Conservation (phyloP, 2,888 invertebrate genomes). For the Crepidodera aurea region DNA sequence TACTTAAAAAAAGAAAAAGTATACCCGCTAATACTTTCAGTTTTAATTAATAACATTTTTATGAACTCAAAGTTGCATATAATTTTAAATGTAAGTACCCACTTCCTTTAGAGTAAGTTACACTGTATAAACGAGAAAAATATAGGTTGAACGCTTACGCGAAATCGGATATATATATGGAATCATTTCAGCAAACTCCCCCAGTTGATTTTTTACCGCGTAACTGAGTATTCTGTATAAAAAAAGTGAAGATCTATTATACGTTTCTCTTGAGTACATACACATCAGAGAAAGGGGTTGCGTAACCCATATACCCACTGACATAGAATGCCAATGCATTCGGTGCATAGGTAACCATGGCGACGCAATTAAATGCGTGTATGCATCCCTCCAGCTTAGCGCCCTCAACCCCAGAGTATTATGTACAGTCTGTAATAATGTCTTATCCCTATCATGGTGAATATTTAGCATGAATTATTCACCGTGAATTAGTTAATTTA, state of each 20-base stretch:
- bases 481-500: slow-evolving; percentile 5
- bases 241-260: slow-evolving; percentile 33
- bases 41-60: no score
- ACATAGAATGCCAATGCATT: slow-evolving; percentile 54
- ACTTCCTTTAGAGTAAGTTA: neutral
- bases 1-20: no score
- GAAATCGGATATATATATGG: slow-evolving; percentile 6
- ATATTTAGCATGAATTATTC: slow-evolving; percentile 1
- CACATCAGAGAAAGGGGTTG: slow-evolving; percentile 34
- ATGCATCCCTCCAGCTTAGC: slow-evolving; percentile 43
- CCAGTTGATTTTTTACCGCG: slow-evolving; percentile 19
- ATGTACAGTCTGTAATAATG: slow-evolving; percentile 46
- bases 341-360: slow-evolving; percentile 47
- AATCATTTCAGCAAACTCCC: slow-evolving; percentile 22
- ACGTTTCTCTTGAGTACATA: slow-evolving; percentile 35
- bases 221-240: slow-evolving; percentile 21
- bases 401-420: slow-evolving; percentile 42
- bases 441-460: slow-evolving; percentile 29
- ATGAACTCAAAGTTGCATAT: no score
- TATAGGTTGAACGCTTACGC: neutral
- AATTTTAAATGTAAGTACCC: no score
- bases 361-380: slow-evolving; percentile 50
- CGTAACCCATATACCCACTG: slow-evolving; percentile 57
- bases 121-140: neutral
- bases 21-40: no score